Evolutionary conservation across 2,888 invertebrate species (phyloP).

Genomic region (Galeruca laticollis): DNA sequence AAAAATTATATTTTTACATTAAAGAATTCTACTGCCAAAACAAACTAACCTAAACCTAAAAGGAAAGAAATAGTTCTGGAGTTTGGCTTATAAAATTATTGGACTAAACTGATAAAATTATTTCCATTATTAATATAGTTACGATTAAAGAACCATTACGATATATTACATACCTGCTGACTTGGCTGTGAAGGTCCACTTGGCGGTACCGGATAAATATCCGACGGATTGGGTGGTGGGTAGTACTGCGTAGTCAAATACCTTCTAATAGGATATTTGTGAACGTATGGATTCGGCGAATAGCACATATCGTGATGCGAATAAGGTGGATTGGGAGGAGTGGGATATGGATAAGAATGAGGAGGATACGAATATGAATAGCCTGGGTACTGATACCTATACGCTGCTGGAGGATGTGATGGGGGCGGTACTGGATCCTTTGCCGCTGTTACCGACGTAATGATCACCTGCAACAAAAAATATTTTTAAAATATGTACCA

Average conservation of each 20-base stretch:
- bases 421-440: conserved; percentile 62
- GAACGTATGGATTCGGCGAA: conserved; percentile 64
- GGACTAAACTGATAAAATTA: no score
- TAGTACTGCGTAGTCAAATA: conserved; percentile 68
- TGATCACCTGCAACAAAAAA: conserved; percentile 61
- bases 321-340: conserved; percentile 62
- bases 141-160: neutral
- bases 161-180: conserved; percentile 55
- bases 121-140: neutral
- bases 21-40: no score
- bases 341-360: conserved; percentile 69
- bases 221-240: conserved; percentile 64
- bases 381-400: conserved; percentile 63
- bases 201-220: conserved; percentile 67
- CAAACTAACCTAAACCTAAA: no score
- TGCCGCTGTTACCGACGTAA: conserved; percentile 64
- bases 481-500: neutral
- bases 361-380: conserved; percentile 63
- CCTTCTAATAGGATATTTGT: conserved; percentile 60
- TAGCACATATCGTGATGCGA: conserved; percentile 69
- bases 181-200: conserved; percentile 59
- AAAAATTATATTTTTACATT: no score
- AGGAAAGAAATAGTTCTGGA: no score
- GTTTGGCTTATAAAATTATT: no score
- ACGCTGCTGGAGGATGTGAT: conserved; percentile 68